Conservation (phyloP, 2,113 vertebrate genomes). For the Callipepla squamata region DNA sequence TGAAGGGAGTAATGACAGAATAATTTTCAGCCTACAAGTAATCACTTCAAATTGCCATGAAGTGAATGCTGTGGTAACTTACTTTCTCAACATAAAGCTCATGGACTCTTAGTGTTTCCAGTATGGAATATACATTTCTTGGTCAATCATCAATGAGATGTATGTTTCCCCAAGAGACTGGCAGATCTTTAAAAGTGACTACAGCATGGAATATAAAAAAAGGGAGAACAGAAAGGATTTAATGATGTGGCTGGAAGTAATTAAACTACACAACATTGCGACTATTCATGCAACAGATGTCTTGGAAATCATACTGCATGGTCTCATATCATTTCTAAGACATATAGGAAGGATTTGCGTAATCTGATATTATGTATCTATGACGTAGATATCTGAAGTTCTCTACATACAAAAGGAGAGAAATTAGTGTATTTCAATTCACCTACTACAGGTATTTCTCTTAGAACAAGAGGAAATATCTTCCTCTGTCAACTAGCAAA, state of each 20-base stretch:
- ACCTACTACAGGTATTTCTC: background rate
- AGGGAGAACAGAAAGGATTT: background rate
- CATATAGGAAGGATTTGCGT: background rate
- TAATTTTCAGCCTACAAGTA: constrained; percentile 52
- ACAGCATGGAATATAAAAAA: background rate
- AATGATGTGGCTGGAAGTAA: background rate
- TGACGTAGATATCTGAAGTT: background rate
- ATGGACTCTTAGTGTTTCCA: background rate
- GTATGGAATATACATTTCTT: background rate
- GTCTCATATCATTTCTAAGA: background rate
- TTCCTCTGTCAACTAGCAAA: background rate
- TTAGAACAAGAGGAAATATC: background rate
- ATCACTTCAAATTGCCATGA: constrained; percentile 23
- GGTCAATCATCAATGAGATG: background rate
- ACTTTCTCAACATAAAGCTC: constrained; percentile 7
- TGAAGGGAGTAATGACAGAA: constrained; percentile 20
- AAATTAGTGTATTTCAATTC: background rate
- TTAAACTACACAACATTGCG: background rate
- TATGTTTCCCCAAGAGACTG: rapidly evolving
- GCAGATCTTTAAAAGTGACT: background rate
- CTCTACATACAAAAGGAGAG: background rate
- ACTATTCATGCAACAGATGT: background rate
- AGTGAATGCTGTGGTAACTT: background rate
- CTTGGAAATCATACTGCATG: background rate
- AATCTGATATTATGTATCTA: background rate